phyloP scores from a whole-genome alignment of 2,113 vertebrate genomes.

The Paracanthobrama guichenoti region DNA sequence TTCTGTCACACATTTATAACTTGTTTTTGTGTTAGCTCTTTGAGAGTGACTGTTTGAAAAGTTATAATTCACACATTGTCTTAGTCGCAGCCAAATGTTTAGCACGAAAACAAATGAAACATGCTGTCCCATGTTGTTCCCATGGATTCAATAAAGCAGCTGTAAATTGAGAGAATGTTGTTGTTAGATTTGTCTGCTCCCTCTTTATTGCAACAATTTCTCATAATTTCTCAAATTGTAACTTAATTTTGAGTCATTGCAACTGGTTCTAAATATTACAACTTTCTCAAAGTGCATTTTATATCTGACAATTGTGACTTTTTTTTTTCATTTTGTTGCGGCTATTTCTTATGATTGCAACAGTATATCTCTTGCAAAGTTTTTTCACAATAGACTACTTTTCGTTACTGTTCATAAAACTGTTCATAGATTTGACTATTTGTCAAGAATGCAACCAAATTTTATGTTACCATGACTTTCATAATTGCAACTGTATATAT shows the following conservation, averaged over 20 bases:
- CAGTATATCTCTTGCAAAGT: background rate
- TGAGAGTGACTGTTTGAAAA: constrained; percentile 7
- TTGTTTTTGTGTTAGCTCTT: constrained; percentile 26
- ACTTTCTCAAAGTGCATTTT: background rate
- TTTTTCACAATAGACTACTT: background rate
- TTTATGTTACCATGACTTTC: background rate
- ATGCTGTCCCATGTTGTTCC: constrained; percentile 46
- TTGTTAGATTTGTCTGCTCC: background rate
- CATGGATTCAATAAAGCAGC: constrained; percentile 57
- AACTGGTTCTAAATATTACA: background rate
- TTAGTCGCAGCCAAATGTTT: constrained; percentile 37
- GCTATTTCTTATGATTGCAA: background rate
- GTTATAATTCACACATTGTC: constrained; percentile 15
- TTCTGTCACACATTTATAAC: constrained; percentile 1
- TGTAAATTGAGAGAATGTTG: constrained; percentile 7
- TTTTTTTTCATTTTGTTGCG: background rate
- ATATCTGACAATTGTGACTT: background rate
- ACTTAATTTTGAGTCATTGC: background rate
- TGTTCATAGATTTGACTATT: background rate
- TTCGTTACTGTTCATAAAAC: background rate
- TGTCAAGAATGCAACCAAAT: background rate
- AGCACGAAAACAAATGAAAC: constrained; percentile 27
- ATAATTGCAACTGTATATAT: background rate
- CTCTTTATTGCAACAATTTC: background rate
- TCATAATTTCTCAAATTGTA: background rate